Percentiles rank a stretch among this genome's conserved stretches.
Evolutionary conservation across 1,140 invertebrate species (phyloP).

Genomic region (Heliconius melpomene): DNA sequence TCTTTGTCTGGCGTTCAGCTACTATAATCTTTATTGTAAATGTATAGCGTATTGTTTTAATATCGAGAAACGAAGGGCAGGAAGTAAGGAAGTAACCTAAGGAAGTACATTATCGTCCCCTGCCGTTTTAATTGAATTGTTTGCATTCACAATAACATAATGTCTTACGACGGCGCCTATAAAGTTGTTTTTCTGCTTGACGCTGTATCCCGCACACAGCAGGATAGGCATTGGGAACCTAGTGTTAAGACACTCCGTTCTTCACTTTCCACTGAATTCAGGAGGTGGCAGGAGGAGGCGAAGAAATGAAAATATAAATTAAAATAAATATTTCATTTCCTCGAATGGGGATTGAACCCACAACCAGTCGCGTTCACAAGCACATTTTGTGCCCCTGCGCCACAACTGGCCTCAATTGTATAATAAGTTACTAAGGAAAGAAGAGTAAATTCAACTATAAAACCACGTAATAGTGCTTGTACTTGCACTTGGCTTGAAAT

Average conservation of each 20-base stretch:
- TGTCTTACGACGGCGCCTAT: constrained; percentile 23
- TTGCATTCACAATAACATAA: constrained; percentile 46
- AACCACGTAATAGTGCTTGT: constrained; percentile 21
- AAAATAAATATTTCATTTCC: too few species aligned
- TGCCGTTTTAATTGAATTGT: constrained; percentile 51
- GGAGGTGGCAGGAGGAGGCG: too few species aligned
- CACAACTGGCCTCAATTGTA: too few species aligned
- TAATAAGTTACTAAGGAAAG: constrained; percentile 13
- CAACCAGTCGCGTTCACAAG: too few species aligned
- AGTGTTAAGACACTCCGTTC: too few species aligned
- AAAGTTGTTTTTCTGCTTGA: background rate
- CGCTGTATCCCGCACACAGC: too few species aligned
- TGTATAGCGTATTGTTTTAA: background rate
- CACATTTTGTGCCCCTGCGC: too few species aligned
- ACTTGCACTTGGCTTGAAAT: constrained; percentile 34
- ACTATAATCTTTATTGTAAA: background rate
- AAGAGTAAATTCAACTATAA: constrained; percentile 38
- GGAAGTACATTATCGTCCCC: constrained; percentile 42
- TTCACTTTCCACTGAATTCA: too few species aligned
- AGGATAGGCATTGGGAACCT: too few species aligned
- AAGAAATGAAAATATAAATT: too few species aligned
- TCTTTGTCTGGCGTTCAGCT: background rate
- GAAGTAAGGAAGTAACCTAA: too few species aligned
- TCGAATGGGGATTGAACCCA: too few species aligned
- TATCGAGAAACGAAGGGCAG: constrained; percentile 20